Percentiles rank a stretch among this genome's conserved stretches.
Evolutionary conservation across 2,888 invertebrate genomes (phyloP).

Genomic region (Eupsilia transversa): DNA sequence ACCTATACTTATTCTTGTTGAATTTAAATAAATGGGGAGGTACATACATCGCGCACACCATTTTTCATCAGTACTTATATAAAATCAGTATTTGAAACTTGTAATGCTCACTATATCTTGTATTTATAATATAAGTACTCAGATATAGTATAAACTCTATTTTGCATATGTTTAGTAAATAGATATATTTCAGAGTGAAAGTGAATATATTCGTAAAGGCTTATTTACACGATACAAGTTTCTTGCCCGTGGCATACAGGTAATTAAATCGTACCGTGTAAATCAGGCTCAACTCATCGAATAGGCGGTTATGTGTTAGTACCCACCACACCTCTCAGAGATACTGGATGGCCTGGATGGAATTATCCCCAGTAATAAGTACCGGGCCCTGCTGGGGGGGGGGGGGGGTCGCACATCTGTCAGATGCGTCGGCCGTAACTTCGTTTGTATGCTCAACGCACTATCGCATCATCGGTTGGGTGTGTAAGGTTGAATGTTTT

Average conservation of each 20-base stretch:
- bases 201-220: not conserved
- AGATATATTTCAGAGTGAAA: slow-evolving; percentile 25
- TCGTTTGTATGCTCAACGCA: not conserved
- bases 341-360: not conserved
- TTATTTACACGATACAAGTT: not conserved
- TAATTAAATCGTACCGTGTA: not conserved
- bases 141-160: slow-evolving; percentile 19
- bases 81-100: slow-evolving; percentile 57
- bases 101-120: slow-evolving; percentile 52
- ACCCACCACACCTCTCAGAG: not conserved
- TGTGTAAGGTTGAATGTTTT: not conserved
- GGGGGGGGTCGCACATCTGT: not conserved
- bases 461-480: not conserved
- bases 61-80: slow-evolving; percentile 50
- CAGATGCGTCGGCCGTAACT: not conserved
- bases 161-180: slow-evolving; percentile 37
- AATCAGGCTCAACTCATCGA: not conserved
- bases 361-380: not conserved
- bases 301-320: not conserved
- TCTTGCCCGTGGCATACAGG: not conserved
- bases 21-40: not conserved
- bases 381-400: too few species aligned
- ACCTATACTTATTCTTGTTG: slow-evolving; percentile 25
- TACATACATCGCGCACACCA: slow-evolving; percentile 1
- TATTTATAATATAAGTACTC: slow-evolving; percentile 25